phyloP scores from a whole-genome alignment of 2,888 invertebrate genomes.

The Meandrusa payeni region DNA sequence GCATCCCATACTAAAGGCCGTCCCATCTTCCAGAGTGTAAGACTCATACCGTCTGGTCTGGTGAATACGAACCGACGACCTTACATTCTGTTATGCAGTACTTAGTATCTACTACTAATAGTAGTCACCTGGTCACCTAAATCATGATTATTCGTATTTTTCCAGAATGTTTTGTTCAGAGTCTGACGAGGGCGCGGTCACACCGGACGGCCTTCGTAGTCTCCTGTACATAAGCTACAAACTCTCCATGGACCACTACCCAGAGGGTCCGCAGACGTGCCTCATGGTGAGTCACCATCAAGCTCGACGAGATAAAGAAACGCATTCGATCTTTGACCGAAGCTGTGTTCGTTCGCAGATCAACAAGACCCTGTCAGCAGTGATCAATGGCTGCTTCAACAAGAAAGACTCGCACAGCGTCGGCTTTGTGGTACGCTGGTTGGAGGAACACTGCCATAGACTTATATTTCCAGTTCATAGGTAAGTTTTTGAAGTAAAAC shows the following conservation, averaged over 20 bases:
- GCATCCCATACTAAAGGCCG: no score
- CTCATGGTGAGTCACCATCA: conserved; percentile 72
- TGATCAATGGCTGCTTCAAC: conserved; percentile 90
- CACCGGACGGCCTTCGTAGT: conserved; percentile 82
- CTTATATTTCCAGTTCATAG: conserved; percentile 89
- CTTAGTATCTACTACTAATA: no score
- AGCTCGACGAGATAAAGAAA: conserved; percentile 11
- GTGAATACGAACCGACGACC: no score
- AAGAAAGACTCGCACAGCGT: conserved; percentile 87
- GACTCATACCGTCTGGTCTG: no score
- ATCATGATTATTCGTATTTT: no score
- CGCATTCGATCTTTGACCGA: conserved; percentile 4
- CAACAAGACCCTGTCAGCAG: conserved; percentile 86
- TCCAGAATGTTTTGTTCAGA: conserved; percentile 79
- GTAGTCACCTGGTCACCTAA: no score
- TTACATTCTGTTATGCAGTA: no score
- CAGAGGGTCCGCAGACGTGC: conserved; percentile 84
- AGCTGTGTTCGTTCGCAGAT: conserved; percentile 58
- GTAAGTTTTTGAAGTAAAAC: no score
- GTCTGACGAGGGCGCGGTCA: conserved; percentile 79
- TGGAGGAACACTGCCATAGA: conserved; percentile 88
- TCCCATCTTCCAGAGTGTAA: no score
- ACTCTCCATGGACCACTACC: conserved; percentile 89
- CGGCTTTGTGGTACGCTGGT: conserved; percentile 90
- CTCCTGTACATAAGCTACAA: conserved; percentile 88